These are phyloP conservation scores for Leucania comma DNA, from an alignment of 2,888 invertebrate genomes.

Conservation along the genomic window DNA sequence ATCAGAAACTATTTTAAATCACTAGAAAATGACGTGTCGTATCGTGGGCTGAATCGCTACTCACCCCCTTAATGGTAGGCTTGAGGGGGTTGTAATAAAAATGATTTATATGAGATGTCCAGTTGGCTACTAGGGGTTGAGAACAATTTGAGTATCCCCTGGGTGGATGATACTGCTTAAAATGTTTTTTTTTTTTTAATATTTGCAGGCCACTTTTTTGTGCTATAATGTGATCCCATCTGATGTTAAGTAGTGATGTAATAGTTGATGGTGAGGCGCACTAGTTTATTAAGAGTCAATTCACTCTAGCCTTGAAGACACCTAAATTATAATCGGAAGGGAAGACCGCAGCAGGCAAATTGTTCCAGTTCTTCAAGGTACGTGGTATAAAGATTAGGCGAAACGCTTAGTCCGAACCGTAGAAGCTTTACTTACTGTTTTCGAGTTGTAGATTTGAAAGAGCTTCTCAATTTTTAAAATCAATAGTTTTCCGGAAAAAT, in stretches of 20 bases:
- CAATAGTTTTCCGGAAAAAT: background rate
- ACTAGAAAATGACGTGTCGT: conserved; percentile 72
- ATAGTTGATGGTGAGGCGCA: too few species aligned
- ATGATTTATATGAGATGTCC: conserved; percentile 89
- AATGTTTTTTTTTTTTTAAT: conserved; percentile 16
- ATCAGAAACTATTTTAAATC: conserved; percentile 83
- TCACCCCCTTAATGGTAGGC: conserved; percentile 78
- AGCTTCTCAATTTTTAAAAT: background rate
- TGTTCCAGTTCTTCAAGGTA: too few species aligned
- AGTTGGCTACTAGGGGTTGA: conserved; percentile 82
- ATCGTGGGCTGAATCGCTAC: conserved; percentile 77
- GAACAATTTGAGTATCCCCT: conserved; percentile 85
- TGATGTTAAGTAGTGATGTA: too few species aligned
- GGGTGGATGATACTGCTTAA: conserved; percentile 68
- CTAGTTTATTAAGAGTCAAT: too few species aligned
- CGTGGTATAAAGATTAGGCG: too few species aligned
- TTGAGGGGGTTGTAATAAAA: conserved; percentile 84
- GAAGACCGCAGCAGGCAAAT: too few species aligned
- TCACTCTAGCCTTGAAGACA: too few species aligned
- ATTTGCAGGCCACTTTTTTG: background rate
- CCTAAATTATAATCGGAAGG: too few species aligned
- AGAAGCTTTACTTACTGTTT: background rate
- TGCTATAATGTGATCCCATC: too few species aligned
- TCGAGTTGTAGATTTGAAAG: background rate
- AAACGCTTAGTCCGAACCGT: too few species aligned